Evolutionary conservation across 2,113 vertebrate species (phyloP), one percentile per base, ranked within the genome.

Genomic region (Mormyrus lacerda): DNA sequence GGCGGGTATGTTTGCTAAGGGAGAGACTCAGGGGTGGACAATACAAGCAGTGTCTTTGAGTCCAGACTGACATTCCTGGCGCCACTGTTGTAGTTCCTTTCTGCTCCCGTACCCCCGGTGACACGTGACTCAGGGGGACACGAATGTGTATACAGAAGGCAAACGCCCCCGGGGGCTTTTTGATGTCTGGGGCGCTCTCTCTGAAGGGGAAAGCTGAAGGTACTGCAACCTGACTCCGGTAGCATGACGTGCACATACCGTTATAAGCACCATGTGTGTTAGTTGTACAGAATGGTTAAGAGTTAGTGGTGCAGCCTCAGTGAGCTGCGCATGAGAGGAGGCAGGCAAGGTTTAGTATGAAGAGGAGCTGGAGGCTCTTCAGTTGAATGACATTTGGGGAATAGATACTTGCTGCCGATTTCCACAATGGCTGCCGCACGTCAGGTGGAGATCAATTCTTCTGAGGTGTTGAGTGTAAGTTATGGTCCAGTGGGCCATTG

Each of bases 21-120:
- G 13, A 47, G 27, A 6, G 45, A 44, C 31, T 24, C 27, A 47
- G 50, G 8, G 50, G 10, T 51, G 50, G 27, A 92, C 90, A 92
- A 91, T 91, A 85, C 27, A 76, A 79, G 27, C 87, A 90, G 88
- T 90, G 88, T 90, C 90, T 89, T 48, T 88, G 50, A 53, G 61
- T 47, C 50, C 27, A 87, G 85, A 19, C 50, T 50, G 85, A 53
- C n/a, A 87, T 55, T n/a, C 44, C 69, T 24, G 31, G 85, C 27
- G 48, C 48, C n/a, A 27, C 85, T 86, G 47, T 86, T 51, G 50
- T 35, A 27, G 47, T 39, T 47, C 82, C 82, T 45, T 44, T 47
- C 17, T 15, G 85, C 50, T 31, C n/a, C 47, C 31, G 2, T n/a
- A 53, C 27, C 11, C 85, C 55, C 7, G 24, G 27, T 58, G 35